phyloP scores from a whole-genome alignment of 2,888 invertebrate species.

The Clusia tigrina region DNA sequence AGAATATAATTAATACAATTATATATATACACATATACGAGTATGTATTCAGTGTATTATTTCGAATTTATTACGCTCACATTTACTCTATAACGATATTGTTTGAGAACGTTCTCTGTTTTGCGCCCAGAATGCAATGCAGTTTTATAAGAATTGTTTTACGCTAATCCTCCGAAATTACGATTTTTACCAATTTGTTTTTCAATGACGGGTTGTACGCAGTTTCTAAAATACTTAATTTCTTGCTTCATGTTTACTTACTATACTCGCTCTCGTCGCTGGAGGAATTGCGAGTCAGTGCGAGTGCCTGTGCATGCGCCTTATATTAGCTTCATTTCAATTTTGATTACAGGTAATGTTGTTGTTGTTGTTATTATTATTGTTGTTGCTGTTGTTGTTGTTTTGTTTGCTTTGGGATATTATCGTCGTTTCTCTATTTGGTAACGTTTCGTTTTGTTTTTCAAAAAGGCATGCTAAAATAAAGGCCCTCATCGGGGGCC shows the following conservation, averaged over 20 bases:
- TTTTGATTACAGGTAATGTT: slow-evolving; percentile 32
- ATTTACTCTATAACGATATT: slow-evolving; percentile 16
- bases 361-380: slow-evolving; percentile 27
- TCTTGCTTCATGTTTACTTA: slow-evolving; percentile 6
- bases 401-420: slow-evolving; percentile 32
- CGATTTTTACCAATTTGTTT: slow-evolving; percentile 12
- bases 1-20: background rate
- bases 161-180: slow-evolving; percentile 17
- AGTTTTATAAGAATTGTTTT: slow-evolving; percentile 29
- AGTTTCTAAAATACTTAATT: slow-evolving; percentile 14
- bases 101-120: slow-evolving; percentile 17
- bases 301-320: slow-evolving; percentile 39
- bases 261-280: slow-evolving; percentile 22
- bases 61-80: slow-evolving; percentile 21
- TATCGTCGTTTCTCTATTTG: slow-evolving; percentile 20
- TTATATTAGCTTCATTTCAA: slow-evolving; percentile 52
- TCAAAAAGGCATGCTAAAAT: slow-evolving; percentile 65
- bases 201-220: background rate
- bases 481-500: slow-evolving; percentile 63
- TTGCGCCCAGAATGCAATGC: slow-evolving; percentile 24
- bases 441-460: slow-evolving; percentile 38
- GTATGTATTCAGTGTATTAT: slow-evolving; percentile 19
- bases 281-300: background rate
- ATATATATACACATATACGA: slow-evolving; percentile 4
- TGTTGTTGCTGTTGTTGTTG: slow-evolving; percentile 43